Evolutionary conservation across 1,140 invertebrate genomes (phyloP), one percentile per base, ranked within the genome.

Genomic region (Drosophila lowei): DNA sequence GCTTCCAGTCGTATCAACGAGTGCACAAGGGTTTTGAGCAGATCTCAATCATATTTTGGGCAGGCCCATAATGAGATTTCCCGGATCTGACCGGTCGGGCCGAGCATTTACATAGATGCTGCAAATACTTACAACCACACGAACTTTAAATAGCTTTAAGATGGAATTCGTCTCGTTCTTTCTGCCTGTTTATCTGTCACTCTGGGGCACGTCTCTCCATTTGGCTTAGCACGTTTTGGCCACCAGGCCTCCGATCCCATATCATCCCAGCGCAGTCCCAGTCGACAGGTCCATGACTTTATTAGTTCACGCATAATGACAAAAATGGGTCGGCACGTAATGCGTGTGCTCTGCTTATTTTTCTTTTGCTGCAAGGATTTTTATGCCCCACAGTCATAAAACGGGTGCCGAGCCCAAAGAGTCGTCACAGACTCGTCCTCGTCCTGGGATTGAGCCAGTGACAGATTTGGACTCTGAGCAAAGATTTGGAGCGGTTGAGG

Each of bases 221-320:
- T 85, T 79, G 80, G 81, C 62, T 85, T 63, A 60, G 72, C 80
- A 85, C 80, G 80, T 85, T 85, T 80, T 61, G 66, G 56, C 28
- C 46, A 60, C 15, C 46, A 66, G 71, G 48, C 38, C 30, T 41
- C 8, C 47, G n/a, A 18, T 18, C 15, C 59, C 50, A 11, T 11
- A 13, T 21, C 21, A 28, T 25, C 2, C 54, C 53, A 34, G 25
- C n/a, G 11, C 58, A 13, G 48, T 50, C 43, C 48, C 43, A 47
- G 72, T 28, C 55, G 77, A 63, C 77, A 65, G 76, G 76, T 79
- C 60, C 53, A 64, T 57, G 71, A 75, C 72, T 85, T 86, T 85
- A 86, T 85, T 85, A 85, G 80, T 85, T 85, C 77, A 85, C 80
- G 80, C 80, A 85, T 85, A 85, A 85, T 85, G 80, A 80, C 81